Conservation (phyloP, 2,797 vertebrate genomes). For the Takifugu ocellatus region DNA sequence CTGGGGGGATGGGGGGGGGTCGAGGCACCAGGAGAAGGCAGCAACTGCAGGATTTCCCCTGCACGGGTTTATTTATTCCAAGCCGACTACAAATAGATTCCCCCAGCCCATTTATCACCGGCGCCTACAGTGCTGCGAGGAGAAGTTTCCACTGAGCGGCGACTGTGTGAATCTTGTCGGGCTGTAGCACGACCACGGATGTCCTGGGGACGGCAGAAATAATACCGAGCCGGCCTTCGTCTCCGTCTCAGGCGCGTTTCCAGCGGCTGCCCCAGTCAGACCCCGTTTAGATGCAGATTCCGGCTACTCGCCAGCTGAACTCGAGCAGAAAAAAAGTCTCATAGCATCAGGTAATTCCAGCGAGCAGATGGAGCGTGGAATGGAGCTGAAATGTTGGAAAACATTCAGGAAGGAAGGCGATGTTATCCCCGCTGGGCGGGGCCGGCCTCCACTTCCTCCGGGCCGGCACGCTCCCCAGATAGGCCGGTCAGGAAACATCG, state of each 20-base stretch:
- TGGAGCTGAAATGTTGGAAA: conserved; percentile 59
- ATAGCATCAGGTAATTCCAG: conserved; percentile 50
- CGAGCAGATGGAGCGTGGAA: conserved; percentile 54
- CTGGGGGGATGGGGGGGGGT: conserved; percentile 2
- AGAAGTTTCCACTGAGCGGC: conserved; percentile 48
- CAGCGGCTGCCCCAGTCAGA: background rate
- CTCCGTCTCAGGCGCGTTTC: background rate
- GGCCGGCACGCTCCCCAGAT: conserved; percentile 66
- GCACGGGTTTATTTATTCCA: conserved; percentile 45
- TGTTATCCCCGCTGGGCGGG: conserved; percentile 71
- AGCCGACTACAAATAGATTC: conserved; percentile 48
- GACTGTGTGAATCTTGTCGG: conserved; percentile 13
- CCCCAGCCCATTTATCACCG: conserved; percentile 40
- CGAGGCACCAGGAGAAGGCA: conserved; percentile 23
- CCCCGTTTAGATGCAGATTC: conserved; percentile 6
- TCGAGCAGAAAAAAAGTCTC: background rate
- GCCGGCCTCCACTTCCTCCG: conserved; percentile 60
- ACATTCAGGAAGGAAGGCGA: conserved; percentile 74
- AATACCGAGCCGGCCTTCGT: conserved; percentile 2
- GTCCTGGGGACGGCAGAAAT: conserved; percentile 19
- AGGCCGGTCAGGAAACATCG: conserved; percentile 71
- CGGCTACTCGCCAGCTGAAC: background rate
- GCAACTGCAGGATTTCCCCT: conserved; percentile 50
- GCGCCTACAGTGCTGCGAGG: conserved; percentile 32
- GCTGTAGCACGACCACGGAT: conserved; percentile 24